These are phyloP conservation scores for Coenonympha arcania DNA, from an alignment of 2,888 invertebrate genomes.

Conservation along the genomic window DNA sequence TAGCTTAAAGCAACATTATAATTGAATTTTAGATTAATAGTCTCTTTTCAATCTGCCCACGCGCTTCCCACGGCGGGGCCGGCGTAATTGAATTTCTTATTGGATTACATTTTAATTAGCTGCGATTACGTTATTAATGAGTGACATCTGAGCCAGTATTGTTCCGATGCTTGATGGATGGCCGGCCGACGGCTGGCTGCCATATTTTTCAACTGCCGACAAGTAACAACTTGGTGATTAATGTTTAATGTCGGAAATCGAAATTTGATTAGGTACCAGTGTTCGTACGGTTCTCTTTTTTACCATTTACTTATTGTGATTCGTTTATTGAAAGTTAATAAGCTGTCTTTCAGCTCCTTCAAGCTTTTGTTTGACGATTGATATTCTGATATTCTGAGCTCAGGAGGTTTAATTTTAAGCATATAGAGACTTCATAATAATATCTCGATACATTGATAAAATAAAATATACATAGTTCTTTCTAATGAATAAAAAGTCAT, in stretches of 20 bases:
- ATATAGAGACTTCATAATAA: no score
- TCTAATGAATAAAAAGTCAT: no score
- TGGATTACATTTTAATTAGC: slow-evolving; percentile 63
- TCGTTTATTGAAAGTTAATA: slow-evolving; percentile 16
- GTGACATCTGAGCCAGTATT: slow-evolving; percentile 35
- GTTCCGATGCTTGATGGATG: slow-evolving; percentile 12
- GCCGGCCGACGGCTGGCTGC: slow-evolving; percentile 42
- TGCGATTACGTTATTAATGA: slow-evolving; percentile 53
- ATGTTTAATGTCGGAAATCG: slow-evolving; percentile 49
- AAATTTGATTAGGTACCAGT: slow-evolving; percentile 46
- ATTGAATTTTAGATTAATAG: slow-evolving; percentile 67
- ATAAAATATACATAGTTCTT: no score
- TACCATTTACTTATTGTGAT: slow-evolving; percentile 9
- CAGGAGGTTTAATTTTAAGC: no score
- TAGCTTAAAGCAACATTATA: slow-evolving; percentile 44
- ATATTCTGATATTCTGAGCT: neutral
- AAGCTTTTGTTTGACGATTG: neutral
- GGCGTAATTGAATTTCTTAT: slow-evolving; percentile 51
- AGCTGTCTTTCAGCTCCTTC: slow-evolving; percentile 3
- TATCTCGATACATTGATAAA: no score
- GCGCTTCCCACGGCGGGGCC: slow-evolving; percentile 41
- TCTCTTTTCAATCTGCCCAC: slow-evolving; percentile 38
- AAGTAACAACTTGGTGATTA: slow-evolving; percentile 51
- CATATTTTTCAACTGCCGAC: slow-evolving; percentile 51
- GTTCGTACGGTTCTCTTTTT: slow-evolving; percentile 13